Evolutionary conservation across 1,140 invertebrate species (phyloP).

Genomic region (Agrilus planipennis): DNA sequence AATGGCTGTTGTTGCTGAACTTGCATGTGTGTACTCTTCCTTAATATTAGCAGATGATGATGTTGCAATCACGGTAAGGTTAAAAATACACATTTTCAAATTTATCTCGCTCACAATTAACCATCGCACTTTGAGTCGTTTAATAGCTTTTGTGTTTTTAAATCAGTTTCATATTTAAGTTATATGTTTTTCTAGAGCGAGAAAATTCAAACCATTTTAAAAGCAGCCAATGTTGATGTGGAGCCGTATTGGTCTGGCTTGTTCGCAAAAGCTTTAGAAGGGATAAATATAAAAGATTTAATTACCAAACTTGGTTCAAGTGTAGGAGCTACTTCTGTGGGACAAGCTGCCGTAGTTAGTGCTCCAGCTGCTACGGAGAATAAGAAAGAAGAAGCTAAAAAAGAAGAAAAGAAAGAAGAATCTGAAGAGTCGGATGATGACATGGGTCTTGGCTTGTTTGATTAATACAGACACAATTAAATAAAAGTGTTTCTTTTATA

Average conservation of each 20-base stretch:
- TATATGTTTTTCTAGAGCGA: slow-evolving; percentile 62
- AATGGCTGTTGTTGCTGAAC: slow-evolving; percentile 85
- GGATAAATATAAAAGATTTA: slow-evolving; percentile 85
- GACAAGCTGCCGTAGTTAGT: slow-evolving; percentile 33
- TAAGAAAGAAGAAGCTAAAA: slow-evolving; percentile 51
- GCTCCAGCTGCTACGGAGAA: slow-evolving; percentile 48
- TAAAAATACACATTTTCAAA: no score
- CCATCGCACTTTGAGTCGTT: no score
- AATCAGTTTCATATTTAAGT: no score
- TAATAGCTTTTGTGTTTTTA: no score
- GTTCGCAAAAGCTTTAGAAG: slow-evolving; percentile 94
- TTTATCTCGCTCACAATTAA: no score
- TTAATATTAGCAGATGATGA: slow-evolving; percentile 96
- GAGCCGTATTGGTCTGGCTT: slow-evolving; percentile 99
- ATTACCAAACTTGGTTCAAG: slow-evolving; percentile 92
- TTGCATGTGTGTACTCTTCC: slow-evolving; percentile 94
- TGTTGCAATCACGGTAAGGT: slow-evolving; percentile 92
- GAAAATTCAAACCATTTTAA: slow-evolving; percentile 94
- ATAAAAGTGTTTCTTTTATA: no score
- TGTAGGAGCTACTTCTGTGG: slow-evolving; percentile 55
- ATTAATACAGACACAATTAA: no score
- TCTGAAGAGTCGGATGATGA: slow-evolving; percentile 85
- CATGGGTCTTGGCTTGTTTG: slow-evolving; percentile 87
- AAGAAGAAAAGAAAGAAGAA: slow-evolving; percentile 76
- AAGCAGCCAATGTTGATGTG: slow-evolving; percentile 90